Evolutionary conservation across 1,140 invertebrate genomes (phyloP).

Genomic region (Drosophila ogumai): DNA sequence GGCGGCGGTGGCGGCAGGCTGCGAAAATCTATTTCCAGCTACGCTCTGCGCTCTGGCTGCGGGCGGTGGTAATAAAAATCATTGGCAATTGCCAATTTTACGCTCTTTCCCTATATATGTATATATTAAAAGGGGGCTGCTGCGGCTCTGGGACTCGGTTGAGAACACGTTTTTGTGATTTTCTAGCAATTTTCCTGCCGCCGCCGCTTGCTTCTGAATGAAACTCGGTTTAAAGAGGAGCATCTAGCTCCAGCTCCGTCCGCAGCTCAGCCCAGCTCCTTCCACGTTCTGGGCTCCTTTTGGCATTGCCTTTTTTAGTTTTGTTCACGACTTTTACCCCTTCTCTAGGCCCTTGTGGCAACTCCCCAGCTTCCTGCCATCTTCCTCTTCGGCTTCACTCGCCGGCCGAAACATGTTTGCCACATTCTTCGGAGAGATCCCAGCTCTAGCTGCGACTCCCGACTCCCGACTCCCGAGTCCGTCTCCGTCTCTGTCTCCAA

Average conservation of each 20-base stretch:
- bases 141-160: conserved; percentile 1
- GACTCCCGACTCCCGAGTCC: conserved; percentile 10
- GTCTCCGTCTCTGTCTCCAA: conserved; percentile 12
- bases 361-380: conserved; percentile 78
- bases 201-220: conserved; percentile 67
- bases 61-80: conserved; percentile 75
- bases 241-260: conserved; percentile 18
- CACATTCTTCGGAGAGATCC: conserved; percentile 72
- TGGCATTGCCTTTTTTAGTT: conserved; percentile 65
- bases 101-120: conserved; percentile 50
- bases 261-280: conserved; percentile 26
- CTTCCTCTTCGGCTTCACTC: conserved; percentile 15
- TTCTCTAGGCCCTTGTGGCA: conserved; percentile 69
- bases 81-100: conserved; percentile 83
- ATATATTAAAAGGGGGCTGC: conserved; percentile 60
- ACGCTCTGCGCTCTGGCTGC: conserved; percentile 2
- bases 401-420: conserved; percentile 78
- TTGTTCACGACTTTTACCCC: conserved; percentile 74
- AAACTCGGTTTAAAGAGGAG: conserved; percentile 64
- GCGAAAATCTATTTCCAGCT: conserved; percentile 61
- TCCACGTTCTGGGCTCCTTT: conserved; percentile 62
- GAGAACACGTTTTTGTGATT: conserved; percentile 83
- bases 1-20: neutral
- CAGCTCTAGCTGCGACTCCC: conserved; percentile 35
- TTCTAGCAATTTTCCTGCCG: conserved; percentile 80